These are phyloP conservation scores for rat (Rattus norvegicus) DNA, from an alignment of 2,113 vertebrate genomes.

Conservation along the genomic window GRCr8 NC_086022.1:114290501-114291000, in stretches of 20 bases:
- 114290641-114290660: background rate
- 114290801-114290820: background rate
- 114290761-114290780: background rate
- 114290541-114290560: background rate
- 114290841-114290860: background rate
- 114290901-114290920: background rate
- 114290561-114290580: background rate
- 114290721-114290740: conserved; percentile 1
- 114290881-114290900: background rate
- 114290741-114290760: background rate
- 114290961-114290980: no score
- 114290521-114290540: background rate
- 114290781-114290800: background rate
- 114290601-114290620: background rate
- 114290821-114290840: background rate
- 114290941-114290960: background rate
- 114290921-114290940: background rate
- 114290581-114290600: background rate
- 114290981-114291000: background rate
- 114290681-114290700: background rate
- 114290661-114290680: conserved; percentile 2
- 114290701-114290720: background rate
- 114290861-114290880: background rate
- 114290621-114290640: background rate
- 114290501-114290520: background rate